Conservation (phyloP, 2,888 invertebrate genomes). For the Ceraclea dissimilis region DNA sequence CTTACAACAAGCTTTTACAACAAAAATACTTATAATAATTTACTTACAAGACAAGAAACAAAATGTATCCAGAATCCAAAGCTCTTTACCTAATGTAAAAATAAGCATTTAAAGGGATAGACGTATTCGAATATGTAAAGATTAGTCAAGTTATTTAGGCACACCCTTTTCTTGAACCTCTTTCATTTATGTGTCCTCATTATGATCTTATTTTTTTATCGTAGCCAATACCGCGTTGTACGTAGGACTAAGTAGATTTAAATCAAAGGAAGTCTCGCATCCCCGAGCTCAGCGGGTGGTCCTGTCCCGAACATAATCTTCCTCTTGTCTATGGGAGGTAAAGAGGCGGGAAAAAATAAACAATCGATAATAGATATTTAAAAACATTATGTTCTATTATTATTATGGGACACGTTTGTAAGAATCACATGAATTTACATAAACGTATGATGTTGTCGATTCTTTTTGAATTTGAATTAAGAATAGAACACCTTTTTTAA, state of each 20-base stretch:
- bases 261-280: background rate
- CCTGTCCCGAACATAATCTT: background rate
- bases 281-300: background rate
- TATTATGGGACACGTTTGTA: background rate
- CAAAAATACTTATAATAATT: too few relatives aligned
- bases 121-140: background rate
- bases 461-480: background rate
- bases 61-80: too few relatives aligned
- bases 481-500: background rate
- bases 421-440: background rate
- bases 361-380: constrained; percentile 24
- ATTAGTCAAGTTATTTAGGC: background rate
- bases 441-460: background rate
- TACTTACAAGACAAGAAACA: too few relatives aligned
- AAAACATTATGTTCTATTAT: constrained; percentile 20
- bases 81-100: too few relatives aligned
- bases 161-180: background rate
- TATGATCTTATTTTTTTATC: background rate
- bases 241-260: too few relatives aligned
- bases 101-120: background rate
- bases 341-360: constrained; percentile 12
- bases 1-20: too few relatives aligned
- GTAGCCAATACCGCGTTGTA: background rate
- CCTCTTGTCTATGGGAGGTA: constrained; percentile 3
- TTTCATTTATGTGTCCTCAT: background rate